Conservation (phyloP, 64 coral and sea anemone genomes). For the Montipora efflorescens region DNA sequence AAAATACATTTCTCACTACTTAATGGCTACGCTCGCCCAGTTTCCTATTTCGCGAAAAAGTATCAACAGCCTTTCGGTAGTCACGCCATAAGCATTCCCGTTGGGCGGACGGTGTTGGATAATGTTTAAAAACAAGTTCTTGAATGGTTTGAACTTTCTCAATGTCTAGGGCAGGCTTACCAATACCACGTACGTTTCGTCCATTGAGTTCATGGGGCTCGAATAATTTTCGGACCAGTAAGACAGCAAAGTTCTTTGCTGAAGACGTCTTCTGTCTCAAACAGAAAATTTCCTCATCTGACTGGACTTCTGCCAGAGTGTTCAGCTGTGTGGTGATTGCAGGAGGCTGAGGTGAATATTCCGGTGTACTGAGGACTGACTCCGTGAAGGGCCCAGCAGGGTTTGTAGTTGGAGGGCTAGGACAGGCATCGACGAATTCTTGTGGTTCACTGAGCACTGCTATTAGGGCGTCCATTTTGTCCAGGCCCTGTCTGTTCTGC, state of each 20-base stretch:
- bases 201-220: background rate
- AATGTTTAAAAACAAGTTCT: conserved; percentile 2
- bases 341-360: background rate
- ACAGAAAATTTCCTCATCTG: background rate
- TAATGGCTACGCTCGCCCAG: background rate
- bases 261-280: background rate
- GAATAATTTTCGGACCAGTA: background rate
- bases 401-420: background rate
- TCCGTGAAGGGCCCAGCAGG: background rate
- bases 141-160: background rate
- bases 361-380: no score
- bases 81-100: conserved; percentile 5
- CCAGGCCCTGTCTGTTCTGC: background rate
- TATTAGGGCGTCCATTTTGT: background rate
- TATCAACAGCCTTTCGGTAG: conserved; percentile 21
- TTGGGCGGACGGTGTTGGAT: background rate
- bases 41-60: conserved; percentile 3
- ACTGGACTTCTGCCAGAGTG: background rate
- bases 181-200: background rate
- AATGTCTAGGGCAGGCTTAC: conserved; percentile 13
- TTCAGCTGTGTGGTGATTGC: background rate
- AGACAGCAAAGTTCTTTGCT: background rate
- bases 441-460: background rate
- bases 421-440: background rate
- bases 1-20: background rate